Percentiles rank a stretch among this genome's conserved stretches.
phyloP scores from a whole-genome alignment of 2,797 vertebrate genomes.

The Glyptemys insculpta region DNA sequence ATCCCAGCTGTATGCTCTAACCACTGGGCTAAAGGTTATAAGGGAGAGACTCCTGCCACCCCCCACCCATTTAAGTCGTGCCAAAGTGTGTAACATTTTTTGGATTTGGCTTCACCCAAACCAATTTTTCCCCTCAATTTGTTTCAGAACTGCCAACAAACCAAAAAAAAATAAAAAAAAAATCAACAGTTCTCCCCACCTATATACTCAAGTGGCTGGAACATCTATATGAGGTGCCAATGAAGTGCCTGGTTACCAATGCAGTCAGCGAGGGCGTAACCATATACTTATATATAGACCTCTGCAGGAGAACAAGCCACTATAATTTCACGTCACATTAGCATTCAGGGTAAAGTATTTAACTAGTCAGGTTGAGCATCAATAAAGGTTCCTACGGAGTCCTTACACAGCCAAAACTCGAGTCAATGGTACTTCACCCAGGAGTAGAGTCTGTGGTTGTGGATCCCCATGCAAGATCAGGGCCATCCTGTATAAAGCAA shows the following conservation, averaged over 20 bases:
- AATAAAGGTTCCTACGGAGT: no score
- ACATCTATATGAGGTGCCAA: neutral
- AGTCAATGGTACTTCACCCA: neutral
- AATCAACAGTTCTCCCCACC: no score
- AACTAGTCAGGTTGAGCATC: neutral
- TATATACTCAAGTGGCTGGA: neutral
- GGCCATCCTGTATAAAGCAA: neutral
- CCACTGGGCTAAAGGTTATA: no score
- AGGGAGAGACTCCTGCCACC: no score
- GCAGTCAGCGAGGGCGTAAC: neutral
- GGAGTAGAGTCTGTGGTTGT: no score
- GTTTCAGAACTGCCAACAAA: no score
- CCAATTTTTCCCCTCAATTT: no score
- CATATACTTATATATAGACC: neutral
- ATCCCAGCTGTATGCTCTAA: no score
- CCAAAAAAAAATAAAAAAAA: no score
- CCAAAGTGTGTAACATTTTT: no score
- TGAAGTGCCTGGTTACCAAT: neutral
- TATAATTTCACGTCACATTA: neutral
- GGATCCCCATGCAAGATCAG: neutral
- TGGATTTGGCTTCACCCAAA: no score
- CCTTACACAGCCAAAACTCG: neutral
- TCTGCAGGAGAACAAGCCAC: neutral
- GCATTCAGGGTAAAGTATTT: neutral
- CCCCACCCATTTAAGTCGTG: no score